A percentile compares a stretch with the other conserved stretches of the same genome.
Evolutionary conservation across 2,113 vertebrate species (phyloP).

Genomic region (Pluvialis apricaria): DNA sequence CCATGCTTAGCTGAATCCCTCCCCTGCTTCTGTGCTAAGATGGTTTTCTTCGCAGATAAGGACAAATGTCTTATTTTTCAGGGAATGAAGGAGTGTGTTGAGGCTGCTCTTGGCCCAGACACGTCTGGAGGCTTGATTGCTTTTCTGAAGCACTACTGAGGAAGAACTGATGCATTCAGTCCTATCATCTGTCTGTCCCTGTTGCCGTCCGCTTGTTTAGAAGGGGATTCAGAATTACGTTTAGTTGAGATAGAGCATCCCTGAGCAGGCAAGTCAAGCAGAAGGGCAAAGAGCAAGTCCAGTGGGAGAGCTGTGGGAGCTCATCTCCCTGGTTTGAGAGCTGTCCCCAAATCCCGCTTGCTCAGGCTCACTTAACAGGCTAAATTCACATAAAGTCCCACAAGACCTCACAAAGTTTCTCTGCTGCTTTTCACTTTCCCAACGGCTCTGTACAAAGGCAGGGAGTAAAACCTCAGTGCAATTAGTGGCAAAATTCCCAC

Average conservation of each 20-base stretch:
- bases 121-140: neutral
- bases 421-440: neutral
- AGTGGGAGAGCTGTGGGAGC: neutral
- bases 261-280: neutral
- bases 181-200: neutral
- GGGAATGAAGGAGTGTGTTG: neutral
- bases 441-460: neutral
- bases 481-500: neutral
- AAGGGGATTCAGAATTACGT: neutral
- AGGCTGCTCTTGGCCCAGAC: neutral
- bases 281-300: neutral
- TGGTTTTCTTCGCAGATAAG: neutral
- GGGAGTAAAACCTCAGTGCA: neutral
- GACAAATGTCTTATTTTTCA: neutral
- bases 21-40: neutral
- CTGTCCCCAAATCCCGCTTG: neutral
- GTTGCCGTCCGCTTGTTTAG: neutral
- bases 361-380: neutral
- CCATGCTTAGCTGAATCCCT: neutral
- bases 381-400: neutral
- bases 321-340: neutral
- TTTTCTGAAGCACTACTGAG: neutral
- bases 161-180: neutral
- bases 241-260: neutral
- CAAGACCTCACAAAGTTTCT: neutral